Percentiles rank a stretch among this genome's conserved stretches.
Conservation (phyloP, 1,140 invertebrate genomes). For the Alviniconcha marisindica region DNA sequence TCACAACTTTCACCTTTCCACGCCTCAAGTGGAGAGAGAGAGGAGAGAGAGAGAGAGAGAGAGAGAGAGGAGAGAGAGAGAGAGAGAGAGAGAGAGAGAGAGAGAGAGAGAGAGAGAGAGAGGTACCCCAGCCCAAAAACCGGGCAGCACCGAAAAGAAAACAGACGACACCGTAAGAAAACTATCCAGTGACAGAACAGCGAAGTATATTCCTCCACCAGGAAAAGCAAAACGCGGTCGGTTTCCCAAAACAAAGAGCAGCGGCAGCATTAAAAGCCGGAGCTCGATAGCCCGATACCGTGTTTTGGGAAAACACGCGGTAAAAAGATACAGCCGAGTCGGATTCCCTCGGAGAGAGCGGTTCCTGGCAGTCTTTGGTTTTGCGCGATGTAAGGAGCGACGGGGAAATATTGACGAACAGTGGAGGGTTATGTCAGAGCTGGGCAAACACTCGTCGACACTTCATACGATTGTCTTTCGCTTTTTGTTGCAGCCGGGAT, state of each 20-base stretch:
- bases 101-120: no score
- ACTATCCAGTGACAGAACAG: no score
- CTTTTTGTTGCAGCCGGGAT: background rate
- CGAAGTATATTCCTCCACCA: no score
- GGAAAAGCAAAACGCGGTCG: no score
- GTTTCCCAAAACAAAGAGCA: background rate
- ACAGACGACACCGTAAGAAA: no score
- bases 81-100: no score
- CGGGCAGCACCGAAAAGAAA: no score
- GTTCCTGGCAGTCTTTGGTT: background rate
- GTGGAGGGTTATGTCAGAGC: slow-evolving; percentile 7
- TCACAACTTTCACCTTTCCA: no score
- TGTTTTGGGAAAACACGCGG: slow-evolving; percentile 9
- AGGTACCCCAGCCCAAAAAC: no score
- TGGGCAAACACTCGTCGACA: background rate
- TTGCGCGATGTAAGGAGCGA: background rate
- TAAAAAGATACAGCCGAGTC: background rate
- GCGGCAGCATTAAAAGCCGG: background rate
- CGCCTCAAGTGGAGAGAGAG: no score
- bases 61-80: no score
- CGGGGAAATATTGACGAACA: slow-evolving; percentile 1
- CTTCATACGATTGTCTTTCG: slow-evolving; percentile 5
- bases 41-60: no score
- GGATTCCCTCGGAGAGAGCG: background rate
- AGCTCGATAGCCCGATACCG: background rate